Evolutionary conservation across 2,888 invertebrate genomes (phyloP).

Genomic region (Graphium colonna): DNA sequence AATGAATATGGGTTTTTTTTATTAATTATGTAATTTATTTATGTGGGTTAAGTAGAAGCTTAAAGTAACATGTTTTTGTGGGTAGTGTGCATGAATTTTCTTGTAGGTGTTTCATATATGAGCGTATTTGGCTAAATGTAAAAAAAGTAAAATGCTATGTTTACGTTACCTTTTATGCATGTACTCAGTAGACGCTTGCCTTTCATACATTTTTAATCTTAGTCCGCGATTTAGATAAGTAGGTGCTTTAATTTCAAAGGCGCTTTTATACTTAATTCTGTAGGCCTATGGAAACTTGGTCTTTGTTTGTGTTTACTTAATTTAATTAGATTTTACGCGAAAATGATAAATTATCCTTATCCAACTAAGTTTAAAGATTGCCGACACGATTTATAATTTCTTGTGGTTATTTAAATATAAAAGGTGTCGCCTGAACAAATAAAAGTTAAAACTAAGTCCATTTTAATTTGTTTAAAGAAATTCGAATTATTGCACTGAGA

Average conservation of each 20-base stretch:
- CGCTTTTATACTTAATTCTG: constrained; percentile 21
- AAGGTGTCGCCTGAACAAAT: no score
- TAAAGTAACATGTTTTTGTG: constrained; percentile 11
- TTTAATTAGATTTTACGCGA: constrained; percentile 28
- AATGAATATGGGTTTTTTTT: not conserved
- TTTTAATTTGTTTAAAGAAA: no score
- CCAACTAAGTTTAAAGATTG: constrained; percentile 3
- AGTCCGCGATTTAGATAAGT: constrained; percentile 19
- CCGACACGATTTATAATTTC: not conserved
- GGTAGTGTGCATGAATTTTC: constrained; percentile 8
- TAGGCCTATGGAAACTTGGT: constrained; percentile 34
- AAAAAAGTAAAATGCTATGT: constrained; percentile 8
- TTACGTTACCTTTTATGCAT: constrained; percentile 19
- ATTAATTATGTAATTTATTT: constrained; percentile 4
- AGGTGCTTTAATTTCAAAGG: constrained; percentile 21
- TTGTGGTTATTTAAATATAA: not conserved
- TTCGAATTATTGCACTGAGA: no score
- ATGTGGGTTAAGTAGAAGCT: constrained; percentile 14
- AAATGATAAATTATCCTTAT: constrained; percentile 14
- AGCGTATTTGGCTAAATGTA: constrained; percentile 6
- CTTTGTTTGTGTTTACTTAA: constrained; percentile 36
- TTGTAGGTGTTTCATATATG: constrained; percentile 3
- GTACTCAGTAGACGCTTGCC: constrained; percentile 16
- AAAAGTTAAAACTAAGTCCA: no score
- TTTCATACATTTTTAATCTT: constrained; percentile 24